Evolutionary conservation across 2,113 vertebrate species (phyloP), one percentile per base, ranked within the genome.

Genomic region (Halichoerus grypus): DNA sequence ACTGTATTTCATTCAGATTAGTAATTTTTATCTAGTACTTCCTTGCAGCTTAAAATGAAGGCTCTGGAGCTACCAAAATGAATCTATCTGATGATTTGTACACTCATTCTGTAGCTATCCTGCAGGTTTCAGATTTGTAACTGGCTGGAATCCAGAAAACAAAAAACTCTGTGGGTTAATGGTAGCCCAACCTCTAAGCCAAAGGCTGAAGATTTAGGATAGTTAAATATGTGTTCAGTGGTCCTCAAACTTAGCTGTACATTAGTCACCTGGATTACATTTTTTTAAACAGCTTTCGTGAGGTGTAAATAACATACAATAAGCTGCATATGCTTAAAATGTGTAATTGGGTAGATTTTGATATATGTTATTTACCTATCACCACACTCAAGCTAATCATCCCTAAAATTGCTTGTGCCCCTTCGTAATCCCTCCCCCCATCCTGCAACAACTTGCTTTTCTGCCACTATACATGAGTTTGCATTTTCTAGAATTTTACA

Each of bases 21-120:
- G 74, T 84, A 92, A 84, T 79, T 96, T 97, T 65, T 94, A 84
- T 97, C 88, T 94, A 63, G 57, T 88, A 65, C 74, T 92, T 96
- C 88, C 81, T 81, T 77, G 57, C 61, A 63, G 80, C 65, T 95
- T 97, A 63, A 90, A 86, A 63, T 46, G 51, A 92, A 95, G 87
- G 57, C 57, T 59, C 77, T 85, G 63, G 55, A 85, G 91, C 69
- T 87, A n/a, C 88, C n/a, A 65, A 80, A 81, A 55, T 93, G 93
- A 96, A 71, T 85, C 74, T n/a, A 80, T 83, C 81, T 49, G 55
- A 53, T 65, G 74, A 76, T 53, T 74, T 86, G 67, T n/a, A 55
- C 77, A 21, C 49, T 91, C 33, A 39, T 79, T 95, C 79, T 92
- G 31, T 31, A 88, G 69, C 46, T 77, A 42, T 87, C 67, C 33